phyloP scores from a whole-genome alignment of 2,888 invertebrate genomes.

The Diarsia brunnea region DNA sequence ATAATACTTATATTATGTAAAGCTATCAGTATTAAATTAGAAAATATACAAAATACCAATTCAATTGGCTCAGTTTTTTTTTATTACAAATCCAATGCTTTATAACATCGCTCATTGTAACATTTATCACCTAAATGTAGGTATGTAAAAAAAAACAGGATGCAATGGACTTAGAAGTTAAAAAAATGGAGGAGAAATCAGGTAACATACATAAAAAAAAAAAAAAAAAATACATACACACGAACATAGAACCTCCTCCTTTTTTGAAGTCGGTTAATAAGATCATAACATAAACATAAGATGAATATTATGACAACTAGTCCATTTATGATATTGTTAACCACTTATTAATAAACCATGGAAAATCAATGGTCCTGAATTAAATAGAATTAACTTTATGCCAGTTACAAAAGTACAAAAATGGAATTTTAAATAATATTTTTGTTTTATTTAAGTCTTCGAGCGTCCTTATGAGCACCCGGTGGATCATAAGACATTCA shows the following conservation, averaged over 20 bases:
- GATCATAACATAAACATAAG: not conserved
- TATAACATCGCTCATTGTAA: not conserved
- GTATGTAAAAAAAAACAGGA: not conserved
- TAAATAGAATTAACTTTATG: not conserved
- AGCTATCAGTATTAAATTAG: conserved; percentile 22
- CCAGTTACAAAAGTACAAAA: not conserved
- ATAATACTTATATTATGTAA: conserved; percentile 50
- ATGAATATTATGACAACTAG: not conserved
- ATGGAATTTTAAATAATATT: not conserved
- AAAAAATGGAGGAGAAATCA: no score
- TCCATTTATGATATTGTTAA: not conserved
- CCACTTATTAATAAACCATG: not conserved
- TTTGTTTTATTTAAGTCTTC: no score
- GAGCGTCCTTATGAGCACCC: no score
- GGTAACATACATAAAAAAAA: no score
- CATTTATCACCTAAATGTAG: not conserved
- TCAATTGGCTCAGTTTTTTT: conserved; percentile 6
- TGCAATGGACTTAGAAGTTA: not conserved
- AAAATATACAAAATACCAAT: conserved; percentile 47
- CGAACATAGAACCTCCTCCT: no score
- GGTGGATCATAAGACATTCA: no score
- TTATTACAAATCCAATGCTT: not conserved
- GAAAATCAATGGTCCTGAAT: not conserved
- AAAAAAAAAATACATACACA: no score
- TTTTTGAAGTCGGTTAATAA: no score